These are phyloP conservation scores for Anticlea derivata DNA, from an alignment of 2,888 invertebrate genomes.

Conservation along the genomic window DNA sequence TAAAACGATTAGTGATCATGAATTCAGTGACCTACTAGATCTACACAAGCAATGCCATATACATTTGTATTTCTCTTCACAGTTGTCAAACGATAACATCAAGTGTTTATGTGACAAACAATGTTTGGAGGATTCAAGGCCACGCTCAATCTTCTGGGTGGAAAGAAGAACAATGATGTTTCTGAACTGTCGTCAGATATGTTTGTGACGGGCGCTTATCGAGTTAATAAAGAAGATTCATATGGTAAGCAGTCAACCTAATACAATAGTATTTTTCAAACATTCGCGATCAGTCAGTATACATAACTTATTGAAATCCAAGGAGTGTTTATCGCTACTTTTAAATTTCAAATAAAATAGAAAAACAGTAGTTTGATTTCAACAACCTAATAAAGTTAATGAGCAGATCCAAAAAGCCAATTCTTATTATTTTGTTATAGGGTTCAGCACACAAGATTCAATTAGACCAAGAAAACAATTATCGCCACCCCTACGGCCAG, in stretches of 20 bases:
- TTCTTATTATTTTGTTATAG: constrained; percentile 13
- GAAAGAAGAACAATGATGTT: constrained; percentile 45
- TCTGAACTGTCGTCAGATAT: constrained; percentile 44
- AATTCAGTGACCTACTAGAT: not conserved
- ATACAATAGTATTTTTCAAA: no score
- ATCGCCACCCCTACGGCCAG: constrained; percentile 36
- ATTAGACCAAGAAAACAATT: constrained; percentile 39
- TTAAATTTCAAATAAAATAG: no score
- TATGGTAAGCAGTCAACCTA: constrained; percentile 50
- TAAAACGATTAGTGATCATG: no score
- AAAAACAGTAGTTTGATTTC: no score
- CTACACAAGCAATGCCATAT: not conserved
- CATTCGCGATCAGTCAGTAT: no score
- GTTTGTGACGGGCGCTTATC: constrained; percentile 63
- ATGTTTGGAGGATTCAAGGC: constrained; percentile 64
- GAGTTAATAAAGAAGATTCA: constrained; percentile 60
- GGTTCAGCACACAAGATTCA: constrained; percentile 35
- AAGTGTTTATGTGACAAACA: constrained; percentile 26
- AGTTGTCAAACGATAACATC: constrained; percentile 11
- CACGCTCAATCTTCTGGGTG: constrained; percentile 54
- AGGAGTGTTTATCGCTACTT: no score
- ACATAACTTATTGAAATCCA: no score
- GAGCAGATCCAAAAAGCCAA: no score
- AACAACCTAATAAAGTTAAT: no score
- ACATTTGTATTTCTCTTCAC: constrained; percentile 18